Percentiles rank a stretch among this genome's conserved stretches.
These are phyloP conservation scores for Amphiprion ocellaris DNA, from an alignment of 2,113 vertebrate genomes.

Conservation along the genomic window DNA sequence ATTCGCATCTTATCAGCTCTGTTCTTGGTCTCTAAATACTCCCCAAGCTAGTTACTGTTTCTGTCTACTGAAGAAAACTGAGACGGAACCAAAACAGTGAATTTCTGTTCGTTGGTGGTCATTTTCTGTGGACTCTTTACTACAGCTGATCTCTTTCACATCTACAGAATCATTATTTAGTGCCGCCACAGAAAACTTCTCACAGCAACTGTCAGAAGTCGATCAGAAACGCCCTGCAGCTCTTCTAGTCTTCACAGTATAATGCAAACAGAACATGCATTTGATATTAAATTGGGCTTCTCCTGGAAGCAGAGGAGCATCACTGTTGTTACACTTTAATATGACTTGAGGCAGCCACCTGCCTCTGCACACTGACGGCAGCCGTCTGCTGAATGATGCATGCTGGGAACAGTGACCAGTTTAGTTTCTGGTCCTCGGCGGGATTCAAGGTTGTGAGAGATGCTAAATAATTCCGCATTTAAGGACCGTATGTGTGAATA, in stretches of 20 bases:
- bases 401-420: conserved; percentile 54
- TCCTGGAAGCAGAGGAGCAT: conserved; percentile 22
- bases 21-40: neutral
- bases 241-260: neutral
- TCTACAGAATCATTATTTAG: neutral
- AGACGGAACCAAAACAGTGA: neutral
- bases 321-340: conserved; percentile 71
- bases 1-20: too few relatives aligned
- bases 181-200: neutral
- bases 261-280: neutral
- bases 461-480: conserved; percentile 35
- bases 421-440: conserved; percentile 18
- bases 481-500: conserved; percentile 21
- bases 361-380: conserved; percentile 49
- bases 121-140: neutral
- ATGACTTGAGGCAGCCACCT: conserved; percentile 72
- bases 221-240: neutral
- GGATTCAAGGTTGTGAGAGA: conserved; percentile 1
- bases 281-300: conserved; percentile 4
- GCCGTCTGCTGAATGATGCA: conserved; percentile 69
- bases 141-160: neutral
- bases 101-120: neutral
- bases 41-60: neutral
- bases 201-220: neutral
- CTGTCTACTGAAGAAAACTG: neutral